Evolutionary conservation across 1,140 invertebrate genomes (phyloP).

Genomic region (Lepidurus arcticus): DNA sequence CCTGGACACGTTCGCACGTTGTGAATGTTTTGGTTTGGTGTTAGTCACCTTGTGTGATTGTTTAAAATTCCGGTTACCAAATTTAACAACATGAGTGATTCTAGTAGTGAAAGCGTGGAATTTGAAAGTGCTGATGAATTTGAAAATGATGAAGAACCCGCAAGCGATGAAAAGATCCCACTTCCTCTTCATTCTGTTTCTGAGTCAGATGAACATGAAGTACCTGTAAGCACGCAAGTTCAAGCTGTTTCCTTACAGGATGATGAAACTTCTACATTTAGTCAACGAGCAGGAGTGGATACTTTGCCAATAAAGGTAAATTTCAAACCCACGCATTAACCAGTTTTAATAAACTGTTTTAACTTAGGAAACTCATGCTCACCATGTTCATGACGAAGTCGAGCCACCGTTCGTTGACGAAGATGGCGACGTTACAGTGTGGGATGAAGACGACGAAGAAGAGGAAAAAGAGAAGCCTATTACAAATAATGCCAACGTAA

Average conservation of each 20-base stretch:
- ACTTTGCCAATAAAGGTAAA: constrained; percentile 38
- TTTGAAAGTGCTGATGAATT: constrained; percentile 61
- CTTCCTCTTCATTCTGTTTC: not conserved
- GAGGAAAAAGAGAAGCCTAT: not conserved
- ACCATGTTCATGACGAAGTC: not conserved
- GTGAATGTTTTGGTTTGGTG: not conserved
- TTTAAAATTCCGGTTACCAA: not conserved
- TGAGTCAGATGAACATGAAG: too few species aligned
- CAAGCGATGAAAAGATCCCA: constrained; percentile 8
- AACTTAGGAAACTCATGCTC: not conserved
- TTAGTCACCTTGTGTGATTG: not conserved
- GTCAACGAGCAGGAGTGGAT: constrained; percentile 38
- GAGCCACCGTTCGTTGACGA: not conserved
- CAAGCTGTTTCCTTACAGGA: constrained; percentile 30
- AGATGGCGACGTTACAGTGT: not conserved
- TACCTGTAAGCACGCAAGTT: constrained; percentile 23
- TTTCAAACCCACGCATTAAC: not conserved
- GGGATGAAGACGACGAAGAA: not conserved
- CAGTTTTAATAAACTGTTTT: not conserved
- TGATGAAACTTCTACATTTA: constrained; percentile 32
- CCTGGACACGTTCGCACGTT: not conserved
- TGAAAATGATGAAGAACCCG: constrained; percentile 42
- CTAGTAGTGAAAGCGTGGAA: constrained; percentile 65
- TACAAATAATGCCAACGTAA: not conserved
- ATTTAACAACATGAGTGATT: constrained; percentile 51